Base-by-base conservation (phyloP, 2,888 invertebrate species). In the Chrysodeixis includens region DNA sequence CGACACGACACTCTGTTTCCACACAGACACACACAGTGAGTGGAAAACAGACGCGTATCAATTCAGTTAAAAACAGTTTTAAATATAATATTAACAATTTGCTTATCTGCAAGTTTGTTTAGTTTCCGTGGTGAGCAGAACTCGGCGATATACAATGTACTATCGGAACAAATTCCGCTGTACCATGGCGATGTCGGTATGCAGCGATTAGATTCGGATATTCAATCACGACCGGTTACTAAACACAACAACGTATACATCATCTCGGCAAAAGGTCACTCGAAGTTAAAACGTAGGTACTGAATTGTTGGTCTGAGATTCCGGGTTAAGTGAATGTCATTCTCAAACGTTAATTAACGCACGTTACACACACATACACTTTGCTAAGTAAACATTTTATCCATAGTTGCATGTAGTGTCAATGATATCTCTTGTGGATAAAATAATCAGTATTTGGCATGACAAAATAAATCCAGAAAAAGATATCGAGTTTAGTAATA, bases 31-130 rank as follows among this genome's bases (percentile, higher is more conserved):
- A 83, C 81, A 69, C 71, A 78, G 74, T 69, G 71, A 90, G 90
- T 90, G 90, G 88, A 86, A 81, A 85, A 83, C 88, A 88, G 79
- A 84, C 66, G 74, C 64, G 74, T 78, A 82, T 83, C 79, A 75
- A 81, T 74, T 79, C 72, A 79, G 30, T 62, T 56, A 55, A 44
- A 56, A 56, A 60, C 56, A 71, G 58, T 73, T 81, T 66, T 64
- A 79, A 75, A 71, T 62, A 59, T 53, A 66, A 61, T 53, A 63
- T 73, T 26, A 63, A 69, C 59, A 69, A 65, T 64, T 64, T 69
- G 53, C 61, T 76, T 81, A 81, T 79, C 79, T 67, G 40, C 51
- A 60, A 65, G 54, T 71, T 67, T 66, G 66, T 62, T 63, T 64
- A 59, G 70, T 35, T 72, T 81, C 76, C 62, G 62, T 74, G 67